Evolutionary conservation across 1,140 invertebrate species (phyloP).

Genomic region (Tachypleus tridentatus): DNA sequence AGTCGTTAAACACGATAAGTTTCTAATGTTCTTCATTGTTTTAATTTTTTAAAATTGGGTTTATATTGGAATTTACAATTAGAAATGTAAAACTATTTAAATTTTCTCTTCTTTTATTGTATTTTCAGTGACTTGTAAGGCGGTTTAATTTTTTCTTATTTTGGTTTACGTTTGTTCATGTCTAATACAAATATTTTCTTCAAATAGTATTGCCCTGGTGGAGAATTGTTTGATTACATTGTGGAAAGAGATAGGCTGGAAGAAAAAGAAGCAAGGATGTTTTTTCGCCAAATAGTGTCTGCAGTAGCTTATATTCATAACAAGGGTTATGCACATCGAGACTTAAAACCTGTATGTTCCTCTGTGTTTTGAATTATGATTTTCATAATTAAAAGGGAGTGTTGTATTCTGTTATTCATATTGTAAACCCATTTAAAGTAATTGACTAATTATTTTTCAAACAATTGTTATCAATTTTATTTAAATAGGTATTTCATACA

Average conservation of each 20-base stretch:
- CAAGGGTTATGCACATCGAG: conserved; percentile 62
- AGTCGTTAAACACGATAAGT: no score
- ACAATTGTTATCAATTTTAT: no score
- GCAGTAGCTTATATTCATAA: conserved; percentile 64
- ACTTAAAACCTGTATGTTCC: conserved; percentile 60
- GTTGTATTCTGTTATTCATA: neutral
- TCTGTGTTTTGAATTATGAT: conserved; percentile 1
- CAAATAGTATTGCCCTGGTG: conserved; percentile 57
- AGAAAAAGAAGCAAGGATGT: conserved; percentile 55
- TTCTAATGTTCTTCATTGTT: no score
- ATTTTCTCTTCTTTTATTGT: no score
- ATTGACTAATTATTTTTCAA: no score
- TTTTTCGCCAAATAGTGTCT: conserved; percentile 64
- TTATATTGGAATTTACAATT: no score
- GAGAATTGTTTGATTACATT: conserved; percentile 76
- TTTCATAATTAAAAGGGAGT: conserved; percentile 1
- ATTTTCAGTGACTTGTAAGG: no score
- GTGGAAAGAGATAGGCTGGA: conserved; percentile 54
- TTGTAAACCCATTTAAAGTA: no score
- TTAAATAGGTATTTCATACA: no score
- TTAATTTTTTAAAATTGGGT: no score
- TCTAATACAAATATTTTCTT: neutral
- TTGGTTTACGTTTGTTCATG: neutral
- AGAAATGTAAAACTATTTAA: no score
- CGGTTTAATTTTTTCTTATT: no score